Percentiles rank a stretch among this genome's conserved stretches.
These are phyloP conservation scores for Caenorhabditis sp. DNA, from an alignment of 2,888 invertebrate genomes.

Conservation along the genomic window DNA sequence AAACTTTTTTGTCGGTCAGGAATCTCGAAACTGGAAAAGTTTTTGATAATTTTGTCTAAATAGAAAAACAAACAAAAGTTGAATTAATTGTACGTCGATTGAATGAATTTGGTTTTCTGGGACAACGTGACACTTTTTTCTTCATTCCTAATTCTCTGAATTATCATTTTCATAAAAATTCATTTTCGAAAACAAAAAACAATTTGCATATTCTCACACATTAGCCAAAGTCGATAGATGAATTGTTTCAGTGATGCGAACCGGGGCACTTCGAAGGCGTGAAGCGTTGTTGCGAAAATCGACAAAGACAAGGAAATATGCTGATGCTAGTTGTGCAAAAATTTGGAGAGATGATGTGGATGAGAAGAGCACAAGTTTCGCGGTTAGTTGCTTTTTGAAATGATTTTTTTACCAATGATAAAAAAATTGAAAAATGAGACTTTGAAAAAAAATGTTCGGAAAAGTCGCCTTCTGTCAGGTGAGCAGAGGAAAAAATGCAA, in stretches of 20 bases:
- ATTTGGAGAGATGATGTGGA: neutral
- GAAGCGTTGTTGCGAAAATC: neutral
- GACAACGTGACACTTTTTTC: too few species aligned
- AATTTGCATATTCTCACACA: neutral
- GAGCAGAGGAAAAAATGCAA: too few species aligned
- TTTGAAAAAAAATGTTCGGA: neutral
- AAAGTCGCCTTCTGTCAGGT: too few species aligned
- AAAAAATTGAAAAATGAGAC: neutral
- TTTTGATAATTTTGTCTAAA: too few species aligned
- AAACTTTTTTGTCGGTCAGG: too few species aligned
- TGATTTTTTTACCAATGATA: neutral
- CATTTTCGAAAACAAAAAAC: too few species aligned
- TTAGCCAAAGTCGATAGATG: neutral
- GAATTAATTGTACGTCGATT: too few species aligned
- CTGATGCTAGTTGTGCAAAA: neutral
- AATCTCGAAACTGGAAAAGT: too few species aligned
- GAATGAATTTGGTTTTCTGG: too few species aligned
- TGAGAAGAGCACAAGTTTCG: neutral
- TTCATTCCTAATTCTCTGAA: too few species aligned
- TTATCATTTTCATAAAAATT: too few species aligned
- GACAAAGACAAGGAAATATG: neutral
- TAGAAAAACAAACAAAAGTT: too few species aligned
- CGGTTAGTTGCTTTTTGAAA: neutral
- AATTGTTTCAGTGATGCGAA: neutral
- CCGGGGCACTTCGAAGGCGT: neutral